Base-by-base conservation (phyloP, 1,140 invertebrate species). In the Drosophila micromelanica region DNA sequence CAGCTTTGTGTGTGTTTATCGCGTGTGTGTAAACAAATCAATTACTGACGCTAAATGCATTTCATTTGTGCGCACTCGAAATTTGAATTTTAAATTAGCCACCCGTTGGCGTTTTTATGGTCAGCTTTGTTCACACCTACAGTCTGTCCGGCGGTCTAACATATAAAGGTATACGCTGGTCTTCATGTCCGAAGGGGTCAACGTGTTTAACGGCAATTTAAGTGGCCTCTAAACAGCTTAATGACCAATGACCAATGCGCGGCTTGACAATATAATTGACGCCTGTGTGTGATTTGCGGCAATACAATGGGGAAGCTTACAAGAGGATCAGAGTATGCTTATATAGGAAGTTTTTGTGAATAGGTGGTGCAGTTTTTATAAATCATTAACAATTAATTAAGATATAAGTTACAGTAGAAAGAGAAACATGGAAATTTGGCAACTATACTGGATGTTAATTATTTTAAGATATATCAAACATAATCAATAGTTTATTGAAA, bases 51-150 rank as follows among this genome's bases (percentile, higher is more conserved):
- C 78, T 76, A 87, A 86, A 87, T 81, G 75, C 77, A 77, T 64
- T 80, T 85, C 35, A 85, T 61, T 55, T 77, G 37, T 63, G 55
- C 57, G 64, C 71, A 64, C 51, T 76, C 67, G 49, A 62, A 75
- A 89, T 87, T 87, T 89, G 84, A 73, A 87, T 87, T 87, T 87
- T 89, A 87, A 89, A 87, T 87, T 59, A 85, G 73, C 43, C 23
- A 49, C 59, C 59, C 15, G 46, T 52, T 20, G 38, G 15, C 20
- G 27, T 42, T 64, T 84, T 67, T 68, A 56, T 73, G 75, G 60
- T 78, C 79, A 63, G 60, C 62, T 64, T 68, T 63, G 75, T 73
- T 87, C 72, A 68, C 78, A 82, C 82, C 84, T 89, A 59, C 48
- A 49, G 51, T 51, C 20, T 45, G 43, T 30, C 27, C 11, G 11